phyloP scores from a whole-genome alignment of 2,888 invertebrate genomes.

The Stomorhina lunata region DNA sequence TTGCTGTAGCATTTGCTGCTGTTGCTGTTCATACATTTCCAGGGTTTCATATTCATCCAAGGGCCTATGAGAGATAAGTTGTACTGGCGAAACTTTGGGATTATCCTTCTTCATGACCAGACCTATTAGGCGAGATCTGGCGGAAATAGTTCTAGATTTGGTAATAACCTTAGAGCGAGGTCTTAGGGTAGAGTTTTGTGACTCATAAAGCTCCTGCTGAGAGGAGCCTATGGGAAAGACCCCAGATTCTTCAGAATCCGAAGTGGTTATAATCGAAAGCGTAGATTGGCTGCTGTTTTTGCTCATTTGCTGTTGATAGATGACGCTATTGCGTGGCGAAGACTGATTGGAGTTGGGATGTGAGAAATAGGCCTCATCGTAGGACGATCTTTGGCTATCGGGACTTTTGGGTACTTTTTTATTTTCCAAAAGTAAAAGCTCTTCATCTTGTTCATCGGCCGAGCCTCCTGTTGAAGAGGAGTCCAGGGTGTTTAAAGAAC shows the following conservation, averaged over 20 bases:
- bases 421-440: conserved; percentile 57
- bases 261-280: neutral
- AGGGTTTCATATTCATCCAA: conserved; percentile 59
- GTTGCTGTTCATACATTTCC: conserved; percentile 45
- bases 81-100: neutral
- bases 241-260: conserved; percentile 68
- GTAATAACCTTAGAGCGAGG: conserved; percentile 64
- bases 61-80: conserved; percentile 39
- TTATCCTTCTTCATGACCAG: conserved; percentile 69
- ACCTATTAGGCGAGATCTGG: conserved; percentile 72
- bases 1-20: neutral
- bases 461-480: neutral
- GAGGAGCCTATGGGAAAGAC: conserved; percentile 43
- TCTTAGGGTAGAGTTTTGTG: conserved; percentile 56
- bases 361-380: conserved; percentile 66
- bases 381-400: neutral
- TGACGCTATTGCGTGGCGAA: conserved; percentile 49
- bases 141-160: conserved; percentile 65
- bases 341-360: conserved; percentile 35
- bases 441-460: conserved; percentile 49
- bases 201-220: neutral
- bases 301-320: conserved; percentile 3
- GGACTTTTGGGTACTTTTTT: neutral
- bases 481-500: neutral
- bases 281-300: conserved; percentile 4